Evolutionary conservation across 2,797 vertebrate genomes (phyloP), one percentile per base, ranked within the genome.

Genomic region (Merluccius polli): DNA sequence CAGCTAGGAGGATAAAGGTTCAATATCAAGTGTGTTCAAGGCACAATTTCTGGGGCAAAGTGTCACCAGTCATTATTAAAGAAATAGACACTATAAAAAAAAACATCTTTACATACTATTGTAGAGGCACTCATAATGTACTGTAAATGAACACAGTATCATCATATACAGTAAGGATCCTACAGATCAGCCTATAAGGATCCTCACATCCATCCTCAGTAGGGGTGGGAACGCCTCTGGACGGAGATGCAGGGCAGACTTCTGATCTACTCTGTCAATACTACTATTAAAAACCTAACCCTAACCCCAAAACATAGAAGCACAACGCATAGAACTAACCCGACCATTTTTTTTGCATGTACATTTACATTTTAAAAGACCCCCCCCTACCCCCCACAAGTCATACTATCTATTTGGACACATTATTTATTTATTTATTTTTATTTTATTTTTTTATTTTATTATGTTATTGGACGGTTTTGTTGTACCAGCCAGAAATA

Each of bases 81-180:
- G 13, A 44, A 44, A 44, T 18, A 24, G 21, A 12, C 18, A 21
- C 0, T 8, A 36, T 4, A 7, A 1, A 36, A 36, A 36, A 7
- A 36, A 36, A 36, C 7, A 36, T 4, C 7, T 36, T 1, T 1
- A 36, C 16, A 52, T 52, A 21, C 10, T 52, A 52, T 52, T 6
- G 21, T 52, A 52, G 44, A 21, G 44, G 44, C 4, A 52, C 44
- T 52, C 3, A 52, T 13, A 52, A 21, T 52, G 44, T 4, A 52
- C 18, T 52, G 44, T 1, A 44, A 15, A 44, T 13, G 41, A 2
- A 52, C 44, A 52, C 16, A 48, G 18, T 24, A n/a, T 27, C 59
- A 21, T 27, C 6, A 3, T 10, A 27, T 29, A 21, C 24, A 30
- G 27, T 79, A 83, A 70, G 78, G 84, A 89, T 78, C 74, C 83